A percentile compares a stretch with the other conserved stretches of the same genome.
These are phyloP conservation scores for Ictalurus punctatus DNA, from an alignment of 2,113 vertebrate genomes.

Conservation along the genomic window DNA sequence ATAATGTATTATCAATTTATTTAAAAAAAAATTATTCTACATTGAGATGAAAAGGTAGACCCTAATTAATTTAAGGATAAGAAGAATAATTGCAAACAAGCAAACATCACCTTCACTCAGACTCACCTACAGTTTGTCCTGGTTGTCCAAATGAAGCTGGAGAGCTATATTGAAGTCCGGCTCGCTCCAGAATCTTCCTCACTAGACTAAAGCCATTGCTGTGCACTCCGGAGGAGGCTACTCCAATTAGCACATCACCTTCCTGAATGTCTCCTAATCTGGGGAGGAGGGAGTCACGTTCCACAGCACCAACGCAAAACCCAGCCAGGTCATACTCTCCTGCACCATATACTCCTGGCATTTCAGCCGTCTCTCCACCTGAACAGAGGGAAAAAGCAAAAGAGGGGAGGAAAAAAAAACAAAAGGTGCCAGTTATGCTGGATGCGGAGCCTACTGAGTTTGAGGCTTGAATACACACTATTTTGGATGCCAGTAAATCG, in stretches of 20 bases:
- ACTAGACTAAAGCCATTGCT: slow-evolving; percentile 97
- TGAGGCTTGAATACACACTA: not conserved
- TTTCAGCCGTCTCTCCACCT: slow-evolving; percentile 97
- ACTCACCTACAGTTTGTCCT: slow-evolving; percentile 81
- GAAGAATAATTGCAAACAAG: not conserved
- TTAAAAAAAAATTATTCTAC: not conserved
- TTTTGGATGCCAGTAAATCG: not conserved
- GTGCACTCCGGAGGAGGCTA: slow-evolving; percentile 92
- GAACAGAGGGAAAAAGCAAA: not conserved
- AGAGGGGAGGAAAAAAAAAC: not conserved
- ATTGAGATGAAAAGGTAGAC: not conserved
- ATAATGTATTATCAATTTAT: not conserved
- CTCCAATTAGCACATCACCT: slow-evolving; percentile 83
- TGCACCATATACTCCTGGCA: slow-evolving; percentile 85
- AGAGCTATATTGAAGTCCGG: slow-evolving; percentile 75
- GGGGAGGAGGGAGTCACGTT: slow-evolving; percentile 83
- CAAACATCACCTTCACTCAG: not conserved
- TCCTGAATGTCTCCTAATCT: slow-evolving; percentile 75
- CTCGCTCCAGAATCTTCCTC: slow-evolving; percentile 83
- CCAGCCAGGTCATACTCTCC: slow-evolving; percentile 94
- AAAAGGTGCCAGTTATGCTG: no score
- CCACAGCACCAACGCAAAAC: slow-evolving; percentile 89
- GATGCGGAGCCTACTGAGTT: no score
- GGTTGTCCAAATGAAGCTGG: slow-evolving; percentile 71
- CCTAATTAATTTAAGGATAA: not conserved